phyloP scores from a whole-genome alignment of 2,888 invertebrate species.

The Itoplectis maculator region DNA sequence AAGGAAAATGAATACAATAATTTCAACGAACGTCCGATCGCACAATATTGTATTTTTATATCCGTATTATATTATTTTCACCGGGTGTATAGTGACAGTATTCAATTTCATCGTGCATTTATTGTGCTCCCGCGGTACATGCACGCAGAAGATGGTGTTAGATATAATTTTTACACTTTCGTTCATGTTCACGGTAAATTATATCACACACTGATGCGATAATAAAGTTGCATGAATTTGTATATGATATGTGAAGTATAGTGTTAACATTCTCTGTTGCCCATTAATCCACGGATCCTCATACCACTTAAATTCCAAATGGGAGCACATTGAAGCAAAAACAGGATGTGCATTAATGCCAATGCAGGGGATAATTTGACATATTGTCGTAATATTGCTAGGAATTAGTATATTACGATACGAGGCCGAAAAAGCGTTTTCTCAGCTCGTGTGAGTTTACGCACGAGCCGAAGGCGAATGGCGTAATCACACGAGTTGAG shows the following conservation, averaged over 20 bases:
- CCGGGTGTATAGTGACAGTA: conserved; percentile 26
- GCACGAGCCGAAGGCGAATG: no score
- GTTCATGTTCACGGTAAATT: conserved; percentile 46
- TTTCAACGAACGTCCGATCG: conserved; percentile 39
- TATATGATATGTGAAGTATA: conserved; percentile 51
- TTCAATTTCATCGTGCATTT: conserved; percentile 28
- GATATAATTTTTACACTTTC: conserved; percentile 57
- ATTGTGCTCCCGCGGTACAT: conserved; percentile 16
- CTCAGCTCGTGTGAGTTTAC: no score
- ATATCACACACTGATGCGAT: conserved; percentile 42
- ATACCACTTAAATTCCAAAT: neutral
- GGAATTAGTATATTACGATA: neutral
- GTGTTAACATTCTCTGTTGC: neutral
- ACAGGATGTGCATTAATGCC: no score
- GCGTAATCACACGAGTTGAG: no score
- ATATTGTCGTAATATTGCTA: neutral
- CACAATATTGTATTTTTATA: conserved; percentile 61
- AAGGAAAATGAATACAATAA: conserved; percentile 5
- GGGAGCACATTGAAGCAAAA: no score
- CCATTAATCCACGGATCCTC: neutral
- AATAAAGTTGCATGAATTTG: conserved; percentile 73
- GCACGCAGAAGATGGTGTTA: conserved; percentile 16
- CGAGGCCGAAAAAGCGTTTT: no score
- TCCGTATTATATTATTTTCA: conserved; percentile 39
- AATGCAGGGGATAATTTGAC: no score